Conservation (phyloP, 2,888 invertebrate species). For the Cetonia aurata region DNA sequence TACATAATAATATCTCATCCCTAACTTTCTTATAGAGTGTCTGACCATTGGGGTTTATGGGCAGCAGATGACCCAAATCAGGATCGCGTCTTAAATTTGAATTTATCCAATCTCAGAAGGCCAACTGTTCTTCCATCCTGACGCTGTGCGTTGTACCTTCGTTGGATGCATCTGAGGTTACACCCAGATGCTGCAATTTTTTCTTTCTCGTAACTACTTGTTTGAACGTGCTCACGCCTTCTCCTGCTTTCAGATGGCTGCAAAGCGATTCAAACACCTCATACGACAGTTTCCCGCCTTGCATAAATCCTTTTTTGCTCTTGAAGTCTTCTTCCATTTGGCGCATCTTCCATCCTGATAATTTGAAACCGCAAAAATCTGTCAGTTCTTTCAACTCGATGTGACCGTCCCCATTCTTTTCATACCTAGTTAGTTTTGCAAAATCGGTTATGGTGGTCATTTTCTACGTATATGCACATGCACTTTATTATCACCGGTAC, state of each 20-base stretch:
- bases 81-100: constrained; percentile 90
- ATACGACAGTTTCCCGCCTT: constrained; percentile 85
- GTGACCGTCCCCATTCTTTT: constrained; percentile 90
- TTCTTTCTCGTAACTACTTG: constrained; percentile 92
- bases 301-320: constrained; percentile 72
- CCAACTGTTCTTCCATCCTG: constrained; percentile 93
- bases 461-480: constrained; percentile 49
- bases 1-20: constrained; percentile 96
- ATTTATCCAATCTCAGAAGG: constrained; percentile 99
- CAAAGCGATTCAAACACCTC: constrained; percentile 93
- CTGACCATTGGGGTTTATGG: constrained; percentile 92
- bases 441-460: constrained; percentile 53
- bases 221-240: constrained; percentile 93
- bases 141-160: constrained; percentile 98
- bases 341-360: constrained; percentile 90
- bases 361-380: constrained; percentile 92
- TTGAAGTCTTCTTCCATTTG: constrained; percentile 90
- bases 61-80: constrained; percentile 90
- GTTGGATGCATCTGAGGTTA: constrained; percentile 94
- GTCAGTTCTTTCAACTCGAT: constrained; percentile 94
- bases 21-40: constrained; percentile 92
- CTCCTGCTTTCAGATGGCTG: constrained; percentile 87
- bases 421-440: constrained; percentile 59
- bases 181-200: constrained; percentile 91
- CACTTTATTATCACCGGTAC: constrained; percentile 27